These are phyloP conservation scores for Microctonus hyperodae DNA, from an alignment of 2,888 invertebrate genomes.

Conservation along the genomic window DNA sequence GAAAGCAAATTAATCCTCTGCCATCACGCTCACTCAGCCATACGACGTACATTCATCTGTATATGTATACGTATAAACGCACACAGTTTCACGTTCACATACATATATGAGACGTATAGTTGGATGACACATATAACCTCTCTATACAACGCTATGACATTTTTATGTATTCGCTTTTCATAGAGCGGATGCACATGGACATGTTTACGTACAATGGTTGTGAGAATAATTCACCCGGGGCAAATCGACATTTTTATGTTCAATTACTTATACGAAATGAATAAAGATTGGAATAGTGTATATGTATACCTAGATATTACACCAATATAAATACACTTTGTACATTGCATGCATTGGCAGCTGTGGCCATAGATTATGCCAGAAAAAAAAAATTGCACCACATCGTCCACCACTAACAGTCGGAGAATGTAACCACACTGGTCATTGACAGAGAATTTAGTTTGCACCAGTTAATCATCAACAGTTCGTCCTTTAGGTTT, in stretches of 20 bases:
- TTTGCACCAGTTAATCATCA: slow-evolving; percentile 2
- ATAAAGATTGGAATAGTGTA: slow-evolving; percentile 22
- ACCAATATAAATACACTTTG: slow-evolving; percentile 12
- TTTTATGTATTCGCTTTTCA: slow-evolving; percentile 25
- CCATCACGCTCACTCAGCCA: slow-evolving; percentile 30
- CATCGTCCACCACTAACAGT: neutral
- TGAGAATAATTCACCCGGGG: slow-evolving; percentile 40
- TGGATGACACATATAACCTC: slow-evolving; percentile 11
- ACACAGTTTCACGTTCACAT: neutral
- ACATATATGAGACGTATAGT: neutral
- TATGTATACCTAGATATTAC: neutral
- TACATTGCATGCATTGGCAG: slow-evolving; percentile 30
- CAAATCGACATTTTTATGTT: slow-evolving; percentile 43
- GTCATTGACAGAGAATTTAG: slow-evolving; percentile 3
- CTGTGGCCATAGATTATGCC: slow-evolving; percentile 34
- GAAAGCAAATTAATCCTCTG: slow-evolving; percentile 32
- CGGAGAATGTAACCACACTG: neutral
- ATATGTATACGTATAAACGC: slow-evolving; percentile 3
- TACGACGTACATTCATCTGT: slow-evolving; percentile 15
- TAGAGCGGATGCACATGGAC: slow-evolving; percentile 30
- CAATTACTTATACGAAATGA: slow-evolving; percentile 42
- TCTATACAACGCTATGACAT: slow-evolving; percentile 25
- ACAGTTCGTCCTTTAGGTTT: neutral
- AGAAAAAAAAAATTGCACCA: slow-evolving; percentile 5
- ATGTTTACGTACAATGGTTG: slow-evolving; percentile 37